phyloP scores from a whole-genome alignment of 2,113 vertebrate species.

The human (Homo sapiens) region GRCh38 chr5:40602001-40602500 shows the following conservation, averaged over 20 bases:
- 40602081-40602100: neutral
- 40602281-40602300: conserved; percentile 19
- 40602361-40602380: neutral
- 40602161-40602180: neutral
- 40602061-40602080: neutral
- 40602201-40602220: neutral
- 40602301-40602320: neutral
- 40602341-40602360: neutral
- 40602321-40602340: neutral
- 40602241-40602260: neutral
- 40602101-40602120: neutral
- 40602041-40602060: neutral
- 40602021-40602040: neutral
- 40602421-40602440: neutral
- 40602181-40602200: neutral
- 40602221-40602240: conserved; percentile 9
- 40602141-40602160: conserved; percentile 28
- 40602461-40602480: neutral
- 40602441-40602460: neutral
- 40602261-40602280: conserved; percentile 30
- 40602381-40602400: neutral
- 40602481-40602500: neutral
- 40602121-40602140: neutral
- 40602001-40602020: neutral
- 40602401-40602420: neutral